Base-by-base conservation (phyloP, 2,888 invertebrate genomes). In the Amphipyra tragopoginis region DNA sequence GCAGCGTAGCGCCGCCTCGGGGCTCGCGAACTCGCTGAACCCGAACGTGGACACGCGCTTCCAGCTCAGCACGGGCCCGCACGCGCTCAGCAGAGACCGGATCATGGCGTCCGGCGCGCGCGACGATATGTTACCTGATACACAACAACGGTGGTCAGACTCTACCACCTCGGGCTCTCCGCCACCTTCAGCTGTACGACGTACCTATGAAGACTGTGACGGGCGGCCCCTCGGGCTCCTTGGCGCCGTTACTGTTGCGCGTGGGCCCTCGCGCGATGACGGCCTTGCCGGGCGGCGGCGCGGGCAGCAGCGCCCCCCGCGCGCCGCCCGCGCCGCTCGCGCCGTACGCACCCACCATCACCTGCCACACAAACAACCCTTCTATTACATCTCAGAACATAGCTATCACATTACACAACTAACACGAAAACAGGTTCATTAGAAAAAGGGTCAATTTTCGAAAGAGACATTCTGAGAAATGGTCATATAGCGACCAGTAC, bases 21-120 rank as follows among this genome's bases (percentile, higher is more conserved):
- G 99, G 62, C 93, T 95, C 75, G 98, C 98, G 91, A 98, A 98
- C 95, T 99, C 99, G 94, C 99, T 99, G 95, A 99, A 99, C 9
- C 99, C 99, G 93, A 99, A 99, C 1, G 98, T 98, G 88, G 98
- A 98, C 14, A 99, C 99, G 65, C 99, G 96, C 93, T 99, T 99
- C 99, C 99, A 99, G 81, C 97, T 98, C 11, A 98, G 95, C 51
- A 99, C 98, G 67, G 97, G 97, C 4, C 99, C 99, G 95, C 99
- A 99, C 56, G 98, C 97, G 85, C 97, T 97, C 54, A 99, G 95
- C 86, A 99, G 97, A 80, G 98, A 97, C 77, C 99, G 96, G 40
- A 99, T 97, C 97, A 99, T 98, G 9, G 97, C 96, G 91, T 99
- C 99, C 0, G 99, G 98, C 42, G 98, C 99, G 79, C 98, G 96